Evolutionary conservation across 2,888 invertebrate species (phyloP).

Genomic region (Stenchaetothrips biformis): DNA sequence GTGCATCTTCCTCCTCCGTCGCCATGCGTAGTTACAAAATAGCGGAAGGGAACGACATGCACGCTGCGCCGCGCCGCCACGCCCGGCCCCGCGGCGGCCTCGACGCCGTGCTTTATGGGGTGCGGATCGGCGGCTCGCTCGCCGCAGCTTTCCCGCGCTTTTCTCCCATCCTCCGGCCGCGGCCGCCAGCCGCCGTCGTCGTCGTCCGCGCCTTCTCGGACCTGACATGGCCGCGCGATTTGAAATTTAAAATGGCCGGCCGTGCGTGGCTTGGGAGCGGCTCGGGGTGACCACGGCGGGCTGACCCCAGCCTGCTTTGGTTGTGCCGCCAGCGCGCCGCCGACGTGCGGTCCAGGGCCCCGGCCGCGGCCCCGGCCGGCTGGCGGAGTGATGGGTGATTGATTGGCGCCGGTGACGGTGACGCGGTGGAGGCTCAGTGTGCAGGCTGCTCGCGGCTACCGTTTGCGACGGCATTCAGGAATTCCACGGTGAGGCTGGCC

Average conservation of each 20-base stretch:
- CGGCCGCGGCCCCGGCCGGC: too few relatives aligned
- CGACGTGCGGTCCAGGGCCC: too few relatives aligned
- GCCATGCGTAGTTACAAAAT: background rate
- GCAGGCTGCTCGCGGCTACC: background rate
- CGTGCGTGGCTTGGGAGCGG: background rate
- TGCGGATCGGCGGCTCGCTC: background rate
- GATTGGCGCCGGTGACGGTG: conserved; percentile 7
- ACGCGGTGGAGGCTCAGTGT: background rate
- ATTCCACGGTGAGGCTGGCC: background rate
- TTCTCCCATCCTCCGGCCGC: background rate
- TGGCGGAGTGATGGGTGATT: conserved; percentile 17
- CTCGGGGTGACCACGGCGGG: too few relatives aligned
- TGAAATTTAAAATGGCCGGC: conserved; percentile 19
- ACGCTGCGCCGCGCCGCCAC: too few relatives aligned
- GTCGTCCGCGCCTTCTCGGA: background rate
- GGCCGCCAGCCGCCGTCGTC: background rate
- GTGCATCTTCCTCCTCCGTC: background rate
- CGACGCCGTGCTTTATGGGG: too few relatives aligned
- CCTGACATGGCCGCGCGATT: background rate
- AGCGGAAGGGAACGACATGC: background rate
- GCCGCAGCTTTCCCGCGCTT: background rate
- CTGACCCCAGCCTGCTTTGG: too few relatives aligned
- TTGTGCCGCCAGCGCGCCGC: too few relatives aligned
- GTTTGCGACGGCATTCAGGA: conserved; percentile 15
- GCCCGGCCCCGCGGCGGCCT: too few relatives aligned